Evolutionary conservation across 2,113 vertebrate species (phyloP).

Genomic region (Bothrops jararaca): DNA sequence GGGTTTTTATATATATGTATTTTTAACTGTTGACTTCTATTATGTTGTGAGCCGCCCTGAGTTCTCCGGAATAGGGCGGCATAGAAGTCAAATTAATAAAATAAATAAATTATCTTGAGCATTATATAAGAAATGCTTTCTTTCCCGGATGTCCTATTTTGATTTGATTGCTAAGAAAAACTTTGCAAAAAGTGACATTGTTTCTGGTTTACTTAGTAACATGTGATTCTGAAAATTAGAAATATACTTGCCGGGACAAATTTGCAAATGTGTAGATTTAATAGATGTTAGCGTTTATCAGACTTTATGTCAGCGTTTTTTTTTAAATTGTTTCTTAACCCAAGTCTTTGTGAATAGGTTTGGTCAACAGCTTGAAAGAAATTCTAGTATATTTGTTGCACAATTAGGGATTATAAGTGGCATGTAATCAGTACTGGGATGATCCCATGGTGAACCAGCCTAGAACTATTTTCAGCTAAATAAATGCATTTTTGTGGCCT

Average conservation of each 20-base stretch:
- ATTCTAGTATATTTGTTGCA: conserved; percentile 7
- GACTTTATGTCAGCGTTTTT: neutral
- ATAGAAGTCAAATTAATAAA: too few species aligned
- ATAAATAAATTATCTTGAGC: neutral
- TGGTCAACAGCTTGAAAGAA: neutral
- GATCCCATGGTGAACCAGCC: neutral
- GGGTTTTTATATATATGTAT: too few species aligned
- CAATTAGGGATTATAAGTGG: conserved; percentile 8
- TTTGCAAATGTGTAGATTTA: neutral
- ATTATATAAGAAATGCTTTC: neutral
- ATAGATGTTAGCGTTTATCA: neutral
- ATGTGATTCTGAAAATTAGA: neutral
- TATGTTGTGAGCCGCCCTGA: too few species aligned
- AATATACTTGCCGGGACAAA: neutral
- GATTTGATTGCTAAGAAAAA: neutral
- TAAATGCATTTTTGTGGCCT: neutral
- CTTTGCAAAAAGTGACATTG: neutral
- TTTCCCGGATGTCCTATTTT: neutral
- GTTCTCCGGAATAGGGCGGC: too few species aligned
- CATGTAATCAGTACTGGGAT: neutral
- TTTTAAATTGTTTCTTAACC: neutral
- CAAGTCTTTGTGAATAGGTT: neutral
- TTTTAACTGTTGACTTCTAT: too few species aligned
- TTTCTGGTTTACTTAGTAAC: neutral
- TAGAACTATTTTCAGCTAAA: conserved; percentile 12